These are phyloP conservation scores for Macrophya alboannulata DNA, from an alignment of 2,888 invertebrate species.

Conservation along the genomic window DNA sequence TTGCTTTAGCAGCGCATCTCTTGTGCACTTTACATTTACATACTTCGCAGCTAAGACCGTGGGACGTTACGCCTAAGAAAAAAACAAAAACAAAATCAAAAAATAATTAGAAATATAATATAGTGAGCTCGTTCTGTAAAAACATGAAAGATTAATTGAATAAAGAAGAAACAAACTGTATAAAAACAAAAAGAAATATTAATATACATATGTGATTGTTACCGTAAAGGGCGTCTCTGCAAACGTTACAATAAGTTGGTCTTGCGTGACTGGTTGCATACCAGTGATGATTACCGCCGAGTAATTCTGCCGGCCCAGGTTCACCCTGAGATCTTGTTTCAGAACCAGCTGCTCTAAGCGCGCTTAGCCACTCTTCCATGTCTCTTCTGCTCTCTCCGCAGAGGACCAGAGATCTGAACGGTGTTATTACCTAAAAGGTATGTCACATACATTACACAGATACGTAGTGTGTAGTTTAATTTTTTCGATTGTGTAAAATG, in stretches of 20 bases:
- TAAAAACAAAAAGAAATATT: no score
- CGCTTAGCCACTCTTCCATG: slow-evolving; percentile 96
- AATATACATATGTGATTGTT: slow-evolving; percentile 56
- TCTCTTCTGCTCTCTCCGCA: slow-evolving; percentile 91
- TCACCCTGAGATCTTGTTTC: slow-evolving; percentile 82
- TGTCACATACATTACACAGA: not conserved
- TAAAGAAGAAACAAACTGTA: no score
- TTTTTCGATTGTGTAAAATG: not conserved
- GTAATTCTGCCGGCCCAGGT: slow-evolving; percentile 83
- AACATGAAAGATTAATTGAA: not conserved
- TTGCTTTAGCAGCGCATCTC: slow-evolving; percentile 95
- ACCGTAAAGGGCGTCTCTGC: slow-evolving; percentile 93
- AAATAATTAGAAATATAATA: not conserved
- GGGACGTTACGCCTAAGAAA: slow-evolving; percentile 92
- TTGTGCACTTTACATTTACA: slow-evolving; percentile 99
- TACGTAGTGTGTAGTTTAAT: not conserved
- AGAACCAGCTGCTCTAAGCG: slow-evolving; percentile 87
- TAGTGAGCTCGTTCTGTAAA: no score
- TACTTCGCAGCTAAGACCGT: slow-evolving; percentile 97
- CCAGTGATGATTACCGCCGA: slow-evolving; percentile 90
- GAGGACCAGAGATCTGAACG: slow-evolving; percentile 89
- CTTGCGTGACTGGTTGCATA: slow-evolving; percentile 96
- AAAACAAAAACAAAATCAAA: not conserved
- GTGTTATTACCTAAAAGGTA: slow-evolving; percentile 86
- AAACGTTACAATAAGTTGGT: slow-evolving; percentile 98